Evolutionary conservation across 2,888 invertebrate species (phyloP), one percentile per base, ranked within the genome.

Genomic region (Eupithecia tripunctaria): DNA sequence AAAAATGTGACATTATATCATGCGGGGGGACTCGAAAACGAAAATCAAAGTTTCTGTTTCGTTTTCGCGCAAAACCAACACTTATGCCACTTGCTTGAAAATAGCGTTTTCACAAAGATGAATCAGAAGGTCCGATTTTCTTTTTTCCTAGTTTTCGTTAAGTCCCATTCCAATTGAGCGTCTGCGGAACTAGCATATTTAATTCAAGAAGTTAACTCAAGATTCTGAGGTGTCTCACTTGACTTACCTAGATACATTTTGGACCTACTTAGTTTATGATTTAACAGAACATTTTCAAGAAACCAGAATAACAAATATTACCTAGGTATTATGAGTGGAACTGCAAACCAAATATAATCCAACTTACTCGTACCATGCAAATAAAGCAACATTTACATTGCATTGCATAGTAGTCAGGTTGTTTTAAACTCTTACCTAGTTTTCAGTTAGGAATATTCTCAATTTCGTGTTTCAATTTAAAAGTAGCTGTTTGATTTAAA

Each of bases 401-500:
- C 47, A 47, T n/a, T 47, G n/a, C 21, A 51, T 7, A 8, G n/a
- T n/a, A 47, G n/a, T 47, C 47, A 47, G 8, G 47, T 47, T n/a
- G 21, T 51, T 51, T 51, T 21, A 51, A 21, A 51, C 3, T 21
- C 25, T 51, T 43, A n/a, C n/a, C n/a, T n/a, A 67, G 12, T 67
- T 66, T 29, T 68, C 47, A 18, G 60, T 25, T 56, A 43, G 56
- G 12, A 70, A 74, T 59, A 67, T 70, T 68, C 76, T 63, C 71
- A 78, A 64, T 65, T 41, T 47, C 60, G 68, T 65, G 60, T 62
- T 66, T 72, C 65, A 62, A 67, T 51, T 51, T 51, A 51, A 51
- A 73, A 73, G 73, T 70, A 64, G 71, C 74, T 67, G 70, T 67
- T 64, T 76, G 76, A 78, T 78, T 78, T 79, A 79, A 71, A 75